Evolutionary conservation across 1,140 invertebrate genomes (phyloP).

Genomic region (Himalopsyche phryganea): DNA sequence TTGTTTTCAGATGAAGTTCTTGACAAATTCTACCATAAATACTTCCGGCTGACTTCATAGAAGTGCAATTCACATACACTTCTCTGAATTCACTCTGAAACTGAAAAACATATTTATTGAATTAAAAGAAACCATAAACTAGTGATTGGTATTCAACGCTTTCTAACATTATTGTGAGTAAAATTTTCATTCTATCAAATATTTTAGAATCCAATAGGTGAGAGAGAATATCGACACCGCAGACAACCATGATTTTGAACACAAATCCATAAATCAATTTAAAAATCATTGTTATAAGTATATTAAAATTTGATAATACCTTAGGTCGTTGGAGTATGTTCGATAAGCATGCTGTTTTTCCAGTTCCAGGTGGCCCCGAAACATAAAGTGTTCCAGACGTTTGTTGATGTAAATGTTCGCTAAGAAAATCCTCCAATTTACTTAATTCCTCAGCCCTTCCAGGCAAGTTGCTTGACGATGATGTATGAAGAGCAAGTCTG

Average conservation of each 20-base stretch:
- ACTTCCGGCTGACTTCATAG: slow-evolving; percentile 66
- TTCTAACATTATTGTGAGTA: too few relatives aligned
- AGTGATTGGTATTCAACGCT: too few relatives aligned
- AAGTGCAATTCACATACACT: slow-evolving; percentile 80
- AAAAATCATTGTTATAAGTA: too few relatives aligned
- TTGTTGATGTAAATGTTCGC: slow-evolving; percentile 60
- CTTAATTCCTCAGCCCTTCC: slow-evolving; percentile 75
- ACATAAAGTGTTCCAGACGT: slow-evolving; percentile 84
- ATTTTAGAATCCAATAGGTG: too few relatives aligned
- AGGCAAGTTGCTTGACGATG: slow-evolving; percentile 52
- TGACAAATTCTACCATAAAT: slow-evolving; percentile 70
- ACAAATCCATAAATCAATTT: too few relatives aligned
- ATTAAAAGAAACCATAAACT: too few relatives aligned
- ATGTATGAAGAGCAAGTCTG: slow-evolving; percentile 17
- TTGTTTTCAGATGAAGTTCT: slow-evolving; percentile 58
- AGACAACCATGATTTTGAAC: too few relatives aligned
- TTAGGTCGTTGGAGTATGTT: slow-evolving; percentile 63
- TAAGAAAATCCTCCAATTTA: slow-evolving; percentile 68
- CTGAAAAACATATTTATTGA: slow-evolving; percentile 39
- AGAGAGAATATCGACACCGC: too few relatives aligned
- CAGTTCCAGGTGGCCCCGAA: slow-evolving; percentile 93
- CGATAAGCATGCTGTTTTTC: slow-evolving; percentile 86
- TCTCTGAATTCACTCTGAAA: slow-evolving; percentile 59
- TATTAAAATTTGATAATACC: too few relatives aligned
- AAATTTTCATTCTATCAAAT: too few relatives aligned